Evolutionary conservation across 2,888 invertebrate genomes (phyloP).

Genomic region (Molorchus minor): DNA sequence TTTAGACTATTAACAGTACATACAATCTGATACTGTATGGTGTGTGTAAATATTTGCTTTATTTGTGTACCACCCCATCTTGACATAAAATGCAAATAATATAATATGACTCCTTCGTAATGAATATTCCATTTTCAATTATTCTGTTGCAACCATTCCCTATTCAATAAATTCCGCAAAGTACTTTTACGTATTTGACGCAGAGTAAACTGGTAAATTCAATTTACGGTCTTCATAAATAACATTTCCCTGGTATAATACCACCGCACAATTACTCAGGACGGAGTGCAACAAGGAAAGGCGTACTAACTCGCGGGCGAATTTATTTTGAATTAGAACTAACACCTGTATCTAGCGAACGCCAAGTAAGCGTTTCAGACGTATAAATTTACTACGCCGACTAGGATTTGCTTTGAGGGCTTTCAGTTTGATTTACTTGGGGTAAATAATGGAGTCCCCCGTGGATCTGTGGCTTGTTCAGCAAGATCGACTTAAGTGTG

Average conservation of each 20-base stretch:
- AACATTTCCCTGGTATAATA: not conserved
- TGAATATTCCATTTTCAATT: too few relatives aligned
- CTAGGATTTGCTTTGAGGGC: not conserved
- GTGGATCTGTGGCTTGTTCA: not conserved
- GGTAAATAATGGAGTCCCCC: not conserved
- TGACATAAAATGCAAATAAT: too few relatives aligned
- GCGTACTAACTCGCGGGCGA: not conserved
- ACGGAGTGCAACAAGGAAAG: not conserved
- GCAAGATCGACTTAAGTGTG: too few relatives aligned
- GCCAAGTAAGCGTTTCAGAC: not conserved
- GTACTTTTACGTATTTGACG: conserved; percentile 3
- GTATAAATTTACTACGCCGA: conserved; percentile 1
- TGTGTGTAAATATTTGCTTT: too few relatives aligned
- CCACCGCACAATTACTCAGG: not conserved
- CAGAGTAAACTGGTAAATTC: not conserved
- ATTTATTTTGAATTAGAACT: conserved; percentile 8
- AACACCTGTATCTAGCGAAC: conserved; percentile 9
- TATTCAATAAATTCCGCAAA: not conserved
- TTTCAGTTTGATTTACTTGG: not conserved
- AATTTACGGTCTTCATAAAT: conserved; percentile 5
- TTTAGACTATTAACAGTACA: too few relatives aligned
- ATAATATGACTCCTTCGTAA: too few relatives aligned
- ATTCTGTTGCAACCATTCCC: too few relatives aligned
- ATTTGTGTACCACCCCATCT: too few relatives aligned
- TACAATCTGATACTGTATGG: too few relatives aligned